Evolutionary conservation across 2,797 vertebrate genomes (phyloP).

Genomic region (Hirundo rustica): DNA sequence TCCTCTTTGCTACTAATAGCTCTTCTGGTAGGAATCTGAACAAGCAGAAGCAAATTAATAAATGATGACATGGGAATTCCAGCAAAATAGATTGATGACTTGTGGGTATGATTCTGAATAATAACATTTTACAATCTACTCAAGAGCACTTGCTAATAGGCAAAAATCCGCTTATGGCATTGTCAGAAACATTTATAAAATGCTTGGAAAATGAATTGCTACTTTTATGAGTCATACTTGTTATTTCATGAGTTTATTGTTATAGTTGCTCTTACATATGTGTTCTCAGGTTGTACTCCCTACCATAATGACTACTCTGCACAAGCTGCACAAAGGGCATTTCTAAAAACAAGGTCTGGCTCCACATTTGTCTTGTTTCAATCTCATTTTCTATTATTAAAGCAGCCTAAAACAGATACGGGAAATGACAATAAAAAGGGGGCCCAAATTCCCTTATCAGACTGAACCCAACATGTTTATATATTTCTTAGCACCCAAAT

Average conservation of each 20-base stretch:
- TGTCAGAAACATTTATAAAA: constrained; percentile 14
- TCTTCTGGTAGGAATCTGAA: constrained; percentile 29
- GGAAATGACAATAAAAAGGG: background rate
- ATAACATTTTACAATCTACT: background rate
- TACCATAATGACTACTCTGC: background rate
- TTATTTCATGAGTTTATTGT: background rate
- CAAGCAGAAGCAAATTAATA: constrained; percentile 47
- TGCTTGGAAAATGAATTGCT: constrained; percentile 6
- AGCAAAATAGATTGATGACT: constrained; percentile 28
- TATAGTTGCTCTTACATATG: background rate
- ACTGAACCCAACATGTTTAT: background rate
- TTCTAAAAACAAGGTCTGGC: background rate
- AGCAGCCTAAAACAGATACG: background rate
- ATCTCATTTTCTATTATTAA: background rate
- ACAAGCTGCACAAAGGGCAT: background rate
- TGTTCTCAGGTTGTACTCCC: background rate
- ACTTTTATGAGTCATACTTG: constrained; percentile 10
- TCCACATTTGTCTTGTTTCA: constrained; percentile 28
- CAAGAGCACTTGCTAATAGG: background rate
- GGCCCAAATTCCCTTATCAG: constrained; percentile 5
- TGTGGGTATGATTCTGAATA: constrained; percentile 30
- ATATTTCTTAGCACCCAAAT: background rate
- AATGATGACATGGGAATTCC: constrained; percentile 44
- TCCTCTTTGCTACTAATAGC: background rate
- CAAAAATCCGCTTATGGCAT: background rate